A percentile compares a stretch with the other conserved stretches of the same genome.
Conservation (phyloP, 2,113 vertebrate species). For the Cariama cristata region DNA sequence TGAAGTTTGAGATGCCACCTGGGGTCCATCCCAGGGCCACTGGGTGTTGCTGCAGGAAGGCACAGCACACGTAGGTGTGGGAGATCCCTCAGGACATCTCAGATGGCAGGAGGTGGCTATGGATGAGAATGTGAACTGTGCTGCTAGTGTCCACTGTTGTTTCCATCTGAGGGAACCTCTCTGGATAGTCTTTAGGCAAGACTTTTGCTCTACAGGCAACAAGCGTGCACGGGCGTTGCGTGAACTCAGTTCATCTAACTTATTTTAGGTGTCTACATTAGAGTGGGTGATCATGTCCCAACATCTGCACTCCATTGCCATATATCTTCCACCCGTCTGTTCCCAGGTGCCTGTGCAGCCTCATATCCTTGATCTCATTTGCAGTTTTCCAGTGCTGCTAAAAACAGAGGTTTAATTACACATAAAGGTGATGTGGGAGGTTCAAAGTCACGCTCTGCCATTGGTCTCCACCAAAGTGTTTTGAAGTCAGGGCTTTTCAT, state of each 20-base stretch:
- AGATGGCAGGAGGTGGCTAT: not conserved
- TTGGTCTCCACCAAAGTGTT: not conserved
- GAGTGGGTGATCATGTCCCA: too few species aligned
- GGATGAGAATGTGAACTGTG: not conserved
- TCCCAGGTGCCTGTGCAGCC: not conserved
- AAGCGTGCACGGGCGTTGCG: not conserved
- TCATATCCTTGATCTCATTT: not conserved
- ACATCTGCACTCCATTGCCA: not conserved
- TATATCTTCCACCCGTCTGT: not conserved
- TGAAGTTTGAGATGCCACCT: not conserved
- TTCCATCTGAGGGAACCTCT: not conserved
- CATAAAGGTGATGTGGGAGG: not conserved
- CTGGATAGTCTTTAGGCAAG: not conserved
- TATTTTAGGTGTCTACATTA: not conserved
- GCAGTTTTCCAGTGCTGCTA: not conserved
- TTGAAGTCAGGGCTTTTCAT: not conserved
- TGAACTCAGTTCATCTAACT: not conserved
- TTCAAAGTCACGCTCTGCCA: not conserved
- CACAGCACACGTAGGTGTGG: rapidly evolving
- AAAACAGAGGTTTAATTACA: not conserved
- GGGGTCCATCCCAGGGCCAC: not conserved
- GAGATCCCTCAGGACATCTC: not conserved
- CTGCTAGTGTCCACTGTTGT: not conserved
- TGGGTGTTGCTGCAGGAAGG: not conserved
- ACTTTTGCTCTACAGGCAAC: not conserved